phyloP scores from a whole-genome alignment of 2,888 invertebrate genomes.

The Synanthedon vespiformis region DNA sequence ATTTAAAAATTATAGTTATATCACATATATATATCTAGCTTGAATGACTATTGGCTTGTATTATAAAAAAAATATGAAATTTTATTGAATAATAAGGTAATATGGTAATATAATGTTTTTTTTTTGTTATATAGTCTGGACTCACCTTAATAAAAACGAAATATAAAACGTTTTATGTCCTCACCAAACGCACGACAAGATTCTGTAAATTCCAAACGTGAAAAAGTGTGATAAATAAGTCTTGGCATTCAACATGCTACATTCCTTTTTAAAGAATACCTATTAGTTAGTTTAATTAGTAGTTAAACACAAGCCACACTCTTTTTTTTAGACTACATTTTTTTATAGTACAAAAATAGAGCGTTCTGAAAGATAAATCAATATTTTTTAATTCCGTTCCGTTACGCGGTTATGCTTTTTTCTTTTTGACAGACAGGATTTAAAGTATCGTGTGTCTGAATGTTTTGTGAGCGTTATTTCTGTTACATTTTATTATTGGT shows the following conservation, averaged over 20 bases:
- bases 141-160: not conserved
- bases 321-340: slow-evolving; percentile 19
- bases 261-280: slow-evolving; percentile 26
- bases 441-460: slow-evolving; percentile 42
- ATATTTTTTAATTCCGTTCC: slow-evolving; percentile 55
- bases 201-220: slow-evolving; percentile 1
- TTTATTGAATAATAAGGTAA: too few species aligned
- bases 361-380: slow-evolving; percentile 46
- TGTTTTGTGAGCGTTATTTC: slow-evolving; percentile 23
- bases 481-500: too few species aligned
- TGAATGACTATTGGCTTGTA: too few species aligned
- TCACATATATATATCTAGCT: too few species aligned
- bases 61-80: too few species aligned
- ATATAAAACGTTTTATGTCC: not conserved
- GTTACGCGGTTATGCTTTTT: slow-evolving; percentile 45
- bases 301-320: slow-evolving; percentile 31
- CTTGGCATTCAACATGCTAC: slow-evolving; percentile 28
- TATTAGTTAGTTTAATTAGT: slow-evolving; percentile 59
- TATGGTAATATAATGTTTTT: too few species aligned
- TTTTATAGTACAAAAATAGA: slow-evolving; percentile 13
- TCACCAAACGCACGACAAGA: not conserved
- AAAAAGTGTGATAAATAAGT: slow-evolving; percentile 21
- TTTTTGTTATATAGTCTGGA: too few species aligned
- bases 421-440: slow-evolving; percentile 53
- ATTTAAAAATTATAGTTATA: too few species aligned